Evolutionary conservation across 1,140 invertebrate genomes (phyloP), one percentile per base, ranked within the genome.

Genomic region (Druon quercuslanigerum): DNA sequence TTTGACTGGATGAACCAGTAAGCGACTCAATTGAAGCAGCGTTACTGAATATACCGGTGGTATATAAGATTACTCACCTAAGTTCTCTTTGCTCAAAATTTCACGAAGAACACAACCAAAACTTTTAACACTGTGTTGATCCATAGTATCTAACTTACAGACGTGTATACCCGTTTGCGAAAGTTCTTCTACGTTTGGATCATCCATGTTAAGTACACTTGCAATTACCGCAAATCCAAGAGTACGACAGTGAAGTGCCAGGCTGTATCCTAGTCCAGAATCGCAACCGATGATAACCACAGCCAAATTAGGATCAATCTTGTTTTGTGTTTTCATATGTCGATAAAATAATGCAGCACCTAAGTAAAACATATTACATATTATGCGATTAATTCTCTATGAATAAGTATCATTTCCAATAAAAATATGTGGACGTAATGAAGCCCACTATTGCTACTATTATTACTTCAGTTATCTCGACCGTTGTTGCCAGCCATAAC

Each of bases 241-340:
- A 19, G 93, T 87, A 17, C 92, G 90, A 50, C 93, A 92, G 66
- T 95, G 92, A 9, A 93, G 87, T 2, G 95, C 95, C n/a, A 95
- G 84, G 1, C 93, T 94, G 89, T 93, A 96, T 33, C 96, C 96
- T n/a, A 97, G 91, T 7, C 96, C 96, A 75, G 95, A 96, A 88
- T 97, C 96, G 85, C 96, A 97, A 56, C 96, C 96, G 20, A 95
- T 96, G 75, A 97, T 94, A 6, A 96, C 91, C 16, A 97, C 81
- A 66, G 57, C 25, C 14, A 40, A 33, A 40, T 66, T 66, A 25
- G 6, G 3, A 33, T 66, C 84, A 56, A 94, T 92, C 84, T 92
- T 66, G 1, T 73, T 57, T 0, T 71, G 72, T 20, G 70, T 50
- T 9, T 70, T 76, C 9, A 51, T 66, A 14, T 46, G 40, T 12